Evolutionary conservation across 2,888 invertebrate species (phyloP), one percentile per base, ranked within the genome.

Genomic region (Drosophila mimetica): DNA sequence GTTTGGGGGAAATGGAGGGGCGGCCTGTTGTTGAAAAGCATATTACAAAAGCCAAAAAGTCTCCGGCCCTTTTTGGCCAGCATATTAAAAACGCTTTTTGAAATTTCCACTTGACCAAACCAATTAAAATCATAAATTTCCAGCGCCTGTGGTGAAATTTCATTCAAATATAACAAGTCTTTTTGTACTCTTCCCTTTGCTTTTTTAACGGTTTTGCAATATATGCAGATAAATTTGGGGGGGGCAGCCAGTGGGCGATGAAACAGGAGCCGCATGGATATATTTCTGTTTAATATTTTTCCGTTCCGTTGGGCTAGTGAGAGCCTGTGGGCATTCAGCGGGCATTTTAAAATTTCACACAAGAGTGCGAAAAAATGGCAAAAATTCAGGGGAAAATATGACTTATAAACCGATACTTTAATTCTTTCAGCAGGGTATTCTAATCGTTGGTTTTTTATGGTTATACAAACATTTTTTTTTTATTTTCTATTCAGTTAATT

Each of bases 91-190:
- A 59, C 54, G 75, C 58, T 65, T 70, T 70, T 70, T 50, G 64
- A 75, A 79, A 65, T 77, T 85, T 85, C 85, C 85, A 71, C 85
- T 79, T 74, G 82, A 87, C 85, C 82, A 85, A 85, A 71, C 82
- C 85, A 82, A 83, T 86, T 86, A 85, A 82, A 82, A 79, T 71
- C 87, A 86, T 85, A 86, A 81, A 83, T 86, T 75, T 86, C 28
- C 69, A 65, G 46, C 37, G 60, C 75, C 67, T 69, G 60, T 48
- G 67, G 61, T 64, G 28, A 71, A 76, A 76, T 75, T 78, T 75
- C 53, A 64, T 52, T 70, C 76, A 70, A 75, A 78, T 79, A 67
- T 71, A 63, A 32, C 71, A 70, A 63, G 58, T 58, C 60, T 65
- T 81, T 66, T 61, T 64, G 54, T 41, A 28, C 16, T 32, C 22